Conservation (phyloP, 2,888 invertebrate genomes). For the Mimachlamys varia region DNA sequence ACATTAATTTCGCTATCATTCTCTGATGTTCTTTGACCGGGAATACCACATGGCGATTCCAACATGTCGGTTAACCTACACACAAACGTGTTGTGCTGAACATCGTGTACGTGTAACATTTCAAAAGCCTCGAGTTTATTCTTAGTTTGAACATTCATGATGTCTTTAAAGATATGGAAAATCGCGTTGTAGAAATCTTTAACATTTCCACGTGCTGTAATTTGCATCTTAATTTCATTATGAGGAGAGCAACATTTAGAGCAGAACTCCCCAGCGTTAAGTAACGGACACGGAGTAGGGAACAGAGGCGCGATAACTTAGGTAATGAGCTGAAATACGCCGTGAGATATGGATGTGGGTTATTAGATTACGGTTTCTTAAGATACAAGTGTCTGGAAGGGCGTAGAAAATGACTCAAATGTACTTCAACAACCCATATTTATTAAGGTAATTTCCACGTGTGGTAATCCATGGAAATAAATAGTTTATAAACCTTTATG, state of each 20-base stretch:
- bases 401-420: neutral
- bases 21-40: neutral
- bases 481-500: neutral
- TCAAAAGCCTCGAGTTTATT: neutral
- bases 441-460: neutral
- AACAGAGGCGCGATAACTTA: neutral
- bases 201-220: neutral
- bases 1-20: neutral
- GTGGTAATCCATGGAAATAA: neutral
- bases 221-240: constrained; percentile 7
- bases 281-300: neutral
- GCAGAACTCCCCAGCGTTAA: neutral
- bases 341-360: neutral
- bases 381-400: neutral
- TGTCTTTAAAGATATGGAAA: neutral
- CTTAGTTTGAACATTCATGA: neutral
- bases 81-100: neutral
- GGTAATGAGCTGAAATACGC: neutral
- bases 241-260: neutral
- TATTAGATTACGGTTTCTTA: neutral
- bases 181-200: neutral
- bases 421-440: neutral
- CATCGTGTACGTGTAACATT: neutral
- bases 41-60: neutral
- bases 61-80: neutral